A percentile compares a stretch with the other conserved stretches of the same genome.
phyloP scores from a whole-genome alignment of 2,797 vertebrate species.

The Microtus obscurus region DNA sequence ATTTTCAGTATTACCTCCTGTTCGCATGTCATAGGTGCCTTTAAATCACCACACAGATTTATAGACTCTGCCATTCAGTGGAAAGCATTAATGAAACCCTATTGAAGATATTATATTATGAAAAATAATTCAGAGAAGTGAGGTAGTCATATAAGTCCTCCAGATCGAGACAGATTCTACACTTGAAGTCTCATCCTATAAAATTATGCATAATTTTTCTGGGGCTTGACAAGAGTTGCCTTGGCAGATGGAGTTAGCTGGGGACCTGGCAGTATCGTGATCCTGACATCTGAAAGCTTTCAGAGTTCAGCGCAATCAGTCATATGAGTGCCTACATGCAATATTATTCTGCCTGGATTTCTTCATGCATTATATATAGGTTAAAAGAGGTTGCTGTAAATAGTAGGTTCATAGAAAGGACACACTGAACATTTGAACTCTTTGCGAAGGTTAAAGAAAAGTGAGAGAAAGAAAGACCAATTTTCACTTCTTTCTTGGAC shows the following conservation, averaged over 20 bases:
- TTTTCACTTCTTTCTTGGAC: slow-evolving; percentile 84
- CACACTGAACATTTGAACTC: slow-evolving; percentile 90
- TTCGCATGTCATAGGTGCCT: slow-evolving; percentile 33
- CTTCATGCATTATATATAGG: slow-evolving; percentile 91
- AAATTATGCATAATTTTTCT: slow-evolving; percentile 73
- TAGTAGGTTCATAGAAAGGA: slow-evolving; percentile 89
- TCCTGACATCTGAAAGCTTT: slow-evolving; percentile 79
- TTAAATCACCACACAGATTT: slow-evolving; percentile 77
- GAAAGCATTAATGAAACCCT: slow-evolving; percentile 72
- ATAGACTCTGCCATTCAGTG: slow-evolving; percentile 67
- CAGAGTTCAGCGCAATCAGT: slow-evolving; percentile 83
- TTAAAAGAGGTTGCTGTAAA: slow-evolving; percentile 89
- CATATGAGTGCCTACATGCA: slow-evolving; percentile 82
- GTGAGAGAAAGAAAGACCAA: slow-evolving; percentile 71
- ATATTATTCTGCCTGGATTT: slow-evolving; percentile 85
- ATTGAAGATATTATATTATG: slow-evolving; percentile 67
- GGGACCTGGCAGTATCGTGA: slow-evolving; percentile 50
- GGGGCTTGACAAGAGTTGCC: slow-evolving; percentile 59
- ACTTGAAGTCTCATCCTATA: slow-evolving; percentile 59
- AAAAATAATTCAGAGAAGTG: slow-evolving; percentile 66
- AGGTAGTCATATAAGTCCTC: slow-evolving; percentile 63
- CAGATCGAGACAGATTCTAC: slow-evolving; percentile 57
- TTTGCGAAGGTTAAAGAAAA: slow-evolving; percentile 63
- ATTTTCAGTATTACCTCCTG: slow-evolving; percentile 56
- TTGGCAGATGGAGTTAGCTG: slow-evolving; percentile 72